Evolutionary conservation across 2,113 vertebrate species (phyloP).

Genomic region (Stictonetta naevosa): DNA sequence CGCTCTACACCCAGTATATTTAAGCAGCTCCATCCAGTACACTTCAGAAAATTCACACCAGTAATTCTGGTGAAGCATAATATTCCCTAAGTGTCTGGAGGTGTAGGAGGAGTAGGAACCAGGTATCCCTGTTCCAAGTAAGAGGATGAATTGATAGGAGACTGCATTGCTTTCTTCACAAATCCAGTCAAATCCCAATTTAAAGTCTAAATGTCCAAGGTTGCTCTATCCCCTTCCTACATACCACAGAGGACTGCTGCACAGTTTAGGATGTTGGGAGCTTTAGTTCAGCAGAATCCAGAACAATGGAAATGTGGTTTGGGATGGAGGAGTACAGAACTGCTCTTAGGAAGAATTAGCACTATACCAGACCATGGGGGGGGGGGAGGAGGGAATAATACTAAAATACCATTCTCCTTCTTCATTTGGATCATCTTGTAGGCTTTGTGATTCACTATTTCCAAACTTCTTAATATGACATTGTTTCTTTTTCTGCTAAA

Average conservation of each 20-base stretch:
- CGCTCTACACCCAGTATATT: background rate
- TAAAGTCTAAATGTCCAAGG: background rate
- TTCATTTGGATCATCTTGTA: background rate
- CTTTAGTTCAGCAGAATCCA: background rate
- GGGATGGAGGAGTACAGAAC: background rate
- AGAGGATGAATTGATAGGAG: background rate
- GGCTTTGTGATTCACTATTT: background rate
- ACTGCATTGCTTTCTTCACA: background rate
- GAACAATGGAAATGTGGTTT: background rate
- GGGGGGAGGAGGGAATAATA: background rate
- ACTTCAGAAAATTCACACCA: background rate
- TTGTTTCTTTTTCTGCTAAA: background rate
- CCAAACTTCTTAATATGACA: background rate
- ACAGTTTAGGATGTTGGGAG: background rate
- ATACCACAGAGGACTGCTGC: background rate
- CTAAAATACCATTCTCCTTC: background rate
- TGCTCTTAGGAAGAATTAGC: background rate
- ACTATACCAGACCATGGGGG: background rate
- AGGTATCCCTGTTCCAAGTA: background rate
- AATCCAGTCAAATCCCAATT: background rate
- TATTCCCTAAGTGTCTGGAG: background rate
- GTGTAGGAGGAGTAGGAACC: background rate
- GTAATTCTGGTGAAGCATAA: background rate
- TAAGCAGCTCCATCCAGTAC: background rate
- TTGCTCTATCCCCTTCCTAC: background rate